These are phyloP conservation scores for Tetraneura akinire DNA, from an alignment of 1,140 invertebrate species.

Conservation along the genomic window DNA sequence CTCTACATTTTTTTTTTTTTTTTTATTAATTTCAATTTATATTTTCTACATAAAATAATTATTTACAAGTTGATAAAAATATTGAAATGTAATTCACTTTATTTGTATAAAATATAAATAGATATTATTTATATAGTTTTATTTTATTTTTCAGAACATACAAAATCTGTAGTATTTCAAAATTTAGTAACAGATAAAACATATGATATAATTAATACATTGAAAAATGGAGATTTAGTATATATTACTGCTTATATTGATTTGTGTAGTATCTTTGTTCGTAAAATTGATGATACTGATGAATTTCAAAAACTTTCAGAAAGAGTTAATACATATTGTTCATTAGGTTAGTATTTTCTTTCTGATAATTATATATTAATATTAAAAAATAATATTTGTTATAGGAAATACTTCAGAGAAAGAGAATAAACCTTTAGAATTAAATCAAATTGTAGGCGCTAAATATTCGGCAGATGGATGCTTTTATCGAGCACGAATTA, in stretches of 20 bases:
- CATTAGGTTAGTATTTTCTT: neutral
- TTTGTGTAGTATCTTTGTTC: slow-evolving; percentile 26
- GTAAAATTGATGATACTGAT: slow-evolving; percentile 23
- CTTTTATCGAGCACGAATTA: slow-evolving; percentile 26
- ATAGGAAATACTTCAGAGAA: neutral
- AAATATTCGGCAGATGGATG: neutral
- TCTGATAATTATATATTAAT: neutral
- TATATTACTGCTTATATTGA: slow-evolving; percentile 40
- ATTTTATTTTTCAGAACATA: neutral
- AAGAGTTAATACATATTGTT: slow-evolving; percentile 12
- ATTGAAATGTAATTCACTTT: too few relatives aligned
- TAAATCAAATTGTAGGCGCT: slow-evolving; percentile 13
- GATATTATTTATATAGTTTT: too few relatives aligned
- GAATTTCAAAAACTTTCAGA: slow-evolving; percentile 1
- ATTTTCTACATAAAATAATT: too few relatives aligned
- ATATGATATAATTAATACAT: neutral
- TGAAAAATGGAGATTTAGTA: slow-evolving; percentile 21
- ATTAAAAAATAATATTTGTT: neutral
- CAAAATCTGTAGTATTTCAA: neutral
- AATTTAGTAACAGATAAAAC: neutral
- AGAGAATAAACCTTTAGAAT: neutral
- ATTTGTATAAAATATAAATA: too few relatives aligned
- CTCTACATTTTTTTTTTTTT: too few relatives aligned
- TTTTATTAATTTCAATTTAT: too few relatives aligned
- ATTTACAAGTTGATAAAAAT: too few relatives aligned